A percentile compares a stretch with the other conserved stretches of the same genome.
phyloP scores from a whole-genome alignment of 2,888 invertebrate species.

The Callimorpha dominula region DNA sequence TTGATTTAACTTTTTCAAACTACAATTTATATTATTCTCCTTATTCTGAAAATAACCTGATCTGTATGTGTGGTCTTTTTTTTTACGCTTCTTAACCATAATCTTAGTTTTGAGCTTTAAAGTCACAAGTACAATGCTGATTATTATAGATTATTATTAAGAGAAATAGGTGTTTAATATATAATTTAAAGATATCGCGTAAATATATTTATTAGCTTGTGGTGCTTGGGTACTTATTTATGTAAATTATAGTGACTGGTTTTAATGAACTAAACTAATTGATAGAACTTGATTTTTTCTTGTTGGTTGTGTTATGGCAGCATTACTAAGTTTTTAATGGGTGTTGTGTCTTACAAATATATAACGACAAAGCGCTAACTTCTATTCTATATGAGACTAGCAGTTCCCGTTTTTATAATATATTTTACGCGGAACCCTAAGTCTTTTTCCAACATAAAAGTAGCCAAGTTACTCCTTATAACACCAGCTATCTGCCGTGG shows the following conservation, averaged over 20 bases:
- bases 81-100: slow-evolving; percentile 56
- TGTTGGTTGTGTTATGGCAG: slow-evolving; percentile 12
- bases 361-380: not conserved
- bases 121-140: slow-evolving; percentile 79
- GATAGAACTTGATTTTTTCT: not conserved
- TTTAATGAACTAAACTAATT: slow-evolving; percentile 48
- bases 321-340: slow-evolving; percentile 10
- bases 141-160: slow-evolving; percentile 61
- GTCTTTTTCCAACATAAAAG: no score
- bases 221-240: slow-evolving; percentile 82
- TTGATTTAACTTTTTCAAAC: no score
- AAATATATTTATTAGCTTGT: slow-evolving; percentile 77
- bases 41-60: slow-evolving; percentile 48
- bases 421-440: no score
- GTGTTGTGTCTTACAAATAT: slow-evolving; percentile 7
- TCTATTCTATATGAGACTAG: no score
- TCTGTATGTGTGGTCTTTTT: slow-evolving; percentile 47
- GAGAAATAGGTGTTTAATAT: slow-evolving; percentile 75
- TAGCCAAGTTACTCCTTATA: no score
- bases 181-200: slow-evolving; percentile 66
- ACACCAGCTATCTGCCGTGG: no score
- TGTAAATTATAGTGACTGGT: slow-evolving; percentile 67
- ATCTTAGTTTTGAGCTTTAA: slow-evolving; percentile 82
- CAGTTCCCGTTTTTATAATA: no score
- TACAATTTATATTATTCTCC: not conserved